phyloP scores from a whole-genome alignment of 2,113 vertebrate genomes.

The Ictalurus punctatus region DNA sequence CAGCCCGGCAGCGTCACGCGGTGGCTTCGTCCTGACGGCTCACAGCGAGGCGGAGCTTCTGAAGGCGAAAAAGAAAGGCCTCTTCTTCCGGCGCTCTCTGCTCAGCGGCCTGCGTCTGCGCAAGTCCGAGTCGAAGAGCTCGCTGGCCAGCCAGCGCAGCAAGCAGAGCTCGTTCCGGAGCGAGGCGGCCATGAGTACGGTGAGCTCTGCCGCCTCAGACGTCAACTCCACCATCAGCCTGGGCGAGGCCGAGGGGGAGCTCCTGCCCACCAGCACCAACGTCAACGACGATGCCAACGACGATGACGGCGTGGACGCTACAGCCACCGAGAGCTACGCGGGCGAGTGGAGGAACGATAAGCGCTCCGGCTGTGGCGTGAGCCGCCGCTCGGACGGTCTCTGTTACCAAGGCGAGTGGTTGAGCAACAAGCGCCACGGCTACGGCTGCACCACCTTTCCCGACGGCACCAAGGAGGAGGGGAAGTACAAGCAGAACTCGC shows the following conservation, averaged over 20 bases:
- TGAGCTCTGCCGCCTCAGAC: conserved; percentile 94
- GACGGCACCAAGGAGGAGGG: conserved; percentile 97
- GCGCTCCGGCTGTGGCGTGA: conserved; percentile 88
- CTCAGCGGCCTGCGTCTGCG: conserved; percentile 93
- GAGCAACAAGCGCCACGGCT: conserved; percentile 92
- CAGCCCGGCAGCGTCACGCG: conserved; percentile 87
- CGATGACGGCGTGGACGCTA: conserved; percentile 93
- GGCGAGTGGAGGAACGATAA: conserved; percentile 98
- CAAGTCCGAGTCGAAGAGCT: conserved; percentile 96
- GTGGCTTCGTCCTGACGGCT: conserved; percentile 93
- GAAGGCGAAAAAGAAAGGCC: conserved; percentile 89
- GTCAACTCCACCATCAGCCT: conserved; percentile 97
- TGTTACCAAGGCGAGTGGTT: conserved; percentile 97
- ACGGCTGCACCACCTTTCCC: conserved; percentile 94
- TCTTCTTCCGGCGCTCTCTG: conserved; percentile 95
- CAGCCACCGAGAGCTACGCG: conserved; percentile 90
- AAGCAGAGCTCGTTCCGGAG: conserved; percentile 99
- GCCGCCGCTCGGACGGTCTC: conserved; percentile 90
- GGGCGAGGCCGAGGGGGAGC: conserved; percentile 89
- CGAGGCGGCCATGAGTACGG: conserved; percentile 94
- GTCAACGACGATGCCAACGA: conserved; percentile 41
- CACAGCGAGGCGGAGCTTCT: conserved; percentile 90
- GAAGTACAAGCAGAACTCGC: conserved; percentile 96
- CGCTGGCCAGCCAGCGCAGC: conserved; percentile 93
- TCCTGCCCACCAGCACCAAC: conserved; percentile 53